phyloP scores from a whole-genome alignment of 64 coral and sea anemone genomes.

The Actinia equina region DNA sequence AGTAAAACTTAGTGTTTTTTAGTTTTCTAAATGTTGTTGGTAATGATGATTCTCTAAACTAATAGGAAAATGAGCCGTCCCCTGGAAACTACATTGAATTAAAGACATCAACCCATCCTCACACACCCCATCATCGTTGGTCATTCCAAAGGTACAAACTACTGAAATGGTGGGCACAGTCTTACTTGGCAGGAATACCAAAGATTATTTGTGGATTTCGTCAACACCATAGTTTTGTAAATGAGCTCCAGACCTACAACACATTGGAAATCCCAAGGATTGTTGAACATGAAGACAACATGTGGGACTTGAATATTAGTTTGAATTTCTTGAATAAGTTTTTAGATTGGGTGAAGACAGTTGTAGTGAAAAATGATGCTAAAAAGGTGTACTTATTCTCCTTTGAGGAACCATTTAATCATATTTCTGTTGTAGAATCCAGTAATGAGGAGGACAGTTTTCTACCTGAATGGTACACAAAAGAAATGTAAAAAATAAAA shows the following conservation, averaged over 20 bases:
- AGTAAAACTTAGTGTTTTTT: too few species aligned
- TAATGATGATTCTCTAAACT: too few species aligned
- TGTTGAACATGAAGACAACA: conserved; percentile 45
- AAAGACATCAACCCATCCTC: conserved; percentile 72
- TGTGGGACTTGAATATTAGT: conserved; percentile 90
- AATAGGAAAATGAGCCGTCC: conserved; percentile 52
- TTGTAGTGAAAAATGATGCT: conserved; percentile 51
- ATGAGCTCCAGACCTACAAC: conserved; percentile 86
- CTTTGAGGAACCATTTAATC: conserved; percentile 67
- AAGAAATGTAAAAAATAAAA: background rate
- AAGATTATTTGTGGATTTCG: conserved; percentile 93
- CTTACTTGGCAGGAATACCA: conserved; percentile 88
- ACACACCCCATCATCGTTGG: conserved; percentile 64
- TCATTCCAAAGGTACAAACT: conserved; percentile 91
- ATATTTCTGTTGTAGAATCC: conserved; percentile 50
- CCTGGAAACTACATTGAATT: conserved; percentile 94
- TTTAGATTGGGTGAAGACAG: conserved; percentile 69
- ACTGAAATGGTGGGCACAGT: conserved; percentile 98
- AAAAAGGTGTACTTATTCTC: conserved; percentile 82
- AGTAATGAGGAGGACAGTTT: conserved; percentile 42
- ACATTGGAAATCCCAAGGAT: conserved; percentile 82
- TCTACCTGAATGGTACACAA: conserved; percentile 74
- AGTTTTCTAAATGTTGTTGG: too few species aligned
- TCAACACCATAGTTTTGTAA: conserved; percentile 71
- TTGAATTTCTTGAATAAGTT: conserved; percentile 85